A percentile compares a stretch with the other conserved stretches of the same genome.
Evolutionary conservation across 2,888 invertebrate species (phyloP).

Genomic region (Patella caerulea): DNA sequence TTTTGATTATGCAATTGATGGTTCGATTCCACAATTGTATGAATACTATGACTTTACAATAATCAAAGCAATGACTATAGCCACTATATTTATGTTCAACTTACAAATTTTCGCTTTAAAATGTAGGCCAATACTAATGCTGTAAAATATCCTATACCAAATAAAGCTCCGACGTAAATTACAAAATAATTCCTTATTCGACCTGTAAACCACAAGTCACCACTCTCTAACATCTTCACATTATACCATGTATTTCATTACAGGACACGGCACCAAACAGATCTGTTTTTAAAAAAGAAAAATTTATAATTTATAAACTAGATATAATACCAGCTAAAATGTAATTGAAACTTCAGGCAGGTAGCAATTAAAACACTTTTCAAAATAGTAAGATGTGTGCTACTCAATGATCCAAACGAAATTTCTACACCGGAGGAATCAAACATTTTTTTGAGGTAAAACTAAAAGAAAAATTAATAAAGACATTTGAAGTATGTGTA

Average conservation of each 20-base stretch:
- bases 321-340: not conserved
- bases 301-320: not conserved
- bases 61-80: not conserved
- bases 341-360: not conserved
- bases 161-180: slow-evolving; percentile 17
- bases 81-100: not conserved
- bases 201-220: slow-evolving; percentile 16
- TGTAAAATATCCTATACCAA: slow-evolving; percentile 3
- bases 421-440: no score
- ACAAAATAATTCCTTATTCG: slow-evolving; percentile 11
- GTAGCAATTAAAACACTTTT: not conserved
- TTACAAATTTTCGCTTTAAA: slow-evolving; percentile 18
- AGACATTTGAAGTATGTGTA: no score
- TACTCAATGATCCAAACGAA: no score
- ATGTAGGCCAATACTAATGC: slow-evolving; percentile 5
- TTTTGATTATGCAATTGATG: no score
- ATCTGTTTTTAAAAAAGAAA: no score
- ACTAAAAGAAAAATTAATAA: no score
- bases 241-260: no score
- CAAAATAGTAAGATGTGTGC: no score
- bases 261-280: no score
- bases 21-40: no score
- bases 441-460: no score
- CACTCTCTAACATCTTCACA: slow-evolving; percentile 9
- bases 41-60: not conserved